A percentile compares a stretch with the other conserved stretches of the same genome.
phyloP scores from a whole-genome alignment of 2,113 vertebrate genomes.

The Nannospalax galili region DNA sequence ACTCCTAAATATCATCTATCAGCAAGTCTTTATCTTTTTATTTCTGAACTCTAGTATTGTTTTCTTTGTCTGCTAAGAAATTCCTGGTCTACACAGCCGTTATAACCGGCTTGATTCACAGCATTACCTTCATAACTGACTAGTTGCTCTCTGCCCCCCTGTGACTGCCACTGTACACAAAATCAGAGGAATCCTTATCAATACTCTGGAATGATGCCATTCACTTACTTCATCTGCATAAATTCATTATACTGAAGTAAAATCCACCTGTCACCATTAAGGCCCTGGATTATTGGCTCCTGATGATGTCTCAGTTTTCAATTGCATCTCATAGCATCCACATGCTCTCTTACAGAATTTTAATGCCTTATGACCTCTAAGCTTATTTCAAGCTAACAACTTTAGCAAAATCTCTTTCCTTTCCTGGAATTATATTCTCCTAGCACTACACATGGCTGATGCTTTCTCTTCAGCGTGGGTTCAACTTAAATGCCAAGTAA shows the following conservation, averaged over 20 bases:
- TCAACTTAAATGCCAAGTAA: not conserved
- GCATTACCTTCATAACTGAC: not conserved
- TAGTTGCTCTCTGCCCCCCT: not conserved
- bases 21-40: not conserved
- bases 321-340: not conserved
- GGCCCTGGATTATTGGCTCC: not conserved
- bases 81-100: not conserved
- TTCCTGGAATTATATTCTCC: not conserved
- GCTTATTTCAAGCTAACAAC: not conserved
- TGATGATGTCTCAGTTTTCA: rapidly evolving
- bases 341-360: not conserved
- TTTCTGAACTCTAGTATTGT: not conserved
- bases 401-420: not conserved
- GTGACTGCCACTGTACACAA: not conserved
- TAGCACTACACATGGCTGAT: rapidly evolving
- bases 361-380: not conserved
- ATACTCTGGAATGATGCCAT: not conserved
- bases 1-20: not conserved
- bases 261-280: not conserved
- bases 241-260: not conserved
- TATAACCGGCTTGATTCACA: not conserved
- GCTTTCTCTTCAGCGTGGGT: not conserved
- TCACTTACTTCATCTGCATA: not conserved
- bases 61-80: not conserved
- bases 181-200: not conserved